Evolutionary conservation across 2,797 vertebrate species (phyloP).

Genomic region (Rhinogobio ventralis): DNA sequence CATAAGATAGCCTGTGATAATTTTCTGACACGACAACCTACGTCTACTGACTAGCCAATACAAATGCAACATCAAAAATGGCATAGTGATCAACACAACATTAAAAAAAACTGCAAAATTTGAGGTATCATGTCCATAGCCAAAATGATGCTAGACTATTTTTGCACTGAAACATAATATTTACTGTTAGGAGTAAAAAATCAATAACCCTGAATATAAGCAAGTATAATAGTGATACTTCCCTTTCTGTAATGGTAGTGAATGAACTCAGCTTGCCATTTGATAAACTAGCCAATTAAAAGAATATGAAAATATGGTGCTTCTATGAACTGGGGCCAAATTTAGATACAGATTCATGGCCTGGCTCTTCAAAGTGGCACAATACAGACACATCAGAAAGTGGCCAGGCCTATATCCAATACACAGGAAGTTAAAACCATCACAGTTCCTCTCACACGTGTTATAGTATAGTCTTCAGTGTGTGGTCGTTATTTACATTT

Average conservation of each 20-base stretch:
- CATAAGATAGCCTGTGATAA: too few species aligned
- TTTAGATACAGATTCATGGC: not conserved
- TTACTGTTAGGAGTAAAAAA: not conserved
- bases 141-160: not conserved
- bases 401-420: not conserved
- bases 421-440: not conserved
- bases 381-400: constrained; percentile 27
- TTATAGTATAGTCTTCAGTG: not conserved
- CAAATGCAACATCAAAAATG: too few species aligned
- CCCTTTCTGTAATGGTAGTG: not conserved
- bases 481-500: constrained; percentile 30
- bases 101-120: too few species aligned
- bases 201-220: constrained; percentile 4
- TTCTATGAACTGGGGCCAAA: not conserved
- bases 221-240: not conserved
- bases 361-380: not conserved
- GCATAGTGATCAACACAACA: too few species aligned
- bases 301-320: constrained; percentile 20
- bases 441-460: not conserved
- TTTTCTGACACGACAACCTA: too few species aligned
- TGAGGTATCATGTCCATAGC: too few species aligned
- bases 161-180: not conserved
- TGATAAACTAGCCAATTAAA: constrained; percentile 42
- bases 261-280: constrained; percentile 38
- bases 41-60: too few species aligned